Evolutionary conservation across 2,888 invertebrate species (phyloP).

Genomic region (Drosophila kuntzei): DNA sequence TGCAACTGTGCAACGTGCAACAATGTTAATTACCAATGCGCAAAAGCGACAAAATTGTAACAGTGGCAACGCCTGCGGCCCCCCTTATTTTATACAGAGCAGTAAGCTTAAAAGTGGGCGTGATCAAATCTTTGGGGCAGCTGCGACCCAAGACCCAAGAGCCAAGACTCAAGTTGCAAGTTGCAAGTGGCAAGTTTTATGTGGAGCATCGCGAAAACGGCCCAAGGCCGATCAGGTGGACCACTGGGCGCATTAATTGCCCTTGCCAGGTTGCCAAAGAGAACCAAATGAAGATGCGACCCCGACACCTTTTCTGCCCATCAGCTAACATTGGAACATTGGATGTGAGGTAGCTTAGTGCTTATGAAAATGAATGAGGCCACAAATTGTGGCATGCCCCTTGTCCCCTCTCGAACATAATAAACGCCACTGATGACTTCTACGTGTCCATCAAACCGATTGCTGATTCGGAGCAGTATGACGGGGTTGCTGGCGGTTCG

Average conservation of each 20-base stretch:
- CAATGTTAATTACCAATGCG: slow-evolving; percentile 65
- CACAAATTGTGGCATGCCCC: slow-evolving; percentile 45
- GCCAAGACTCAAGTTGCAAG: neutral
- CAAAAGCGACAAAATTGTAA: slow-evolving; percentile 75
- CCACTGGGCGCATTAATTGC: slow-evolving; percentile 60
- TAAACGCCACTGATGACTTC: slow-evolving; percentile 63
- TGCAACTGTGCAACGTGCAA: slow-evolving; percentile 38
- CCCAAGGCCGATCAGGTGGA: slow-evolving; percentile 74
- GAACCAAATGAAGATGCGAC: slow-evolving; percentile 21
- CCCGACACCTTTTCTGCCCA: neutral
- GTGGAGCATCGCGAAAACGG: slow-evolving; percentile 63
- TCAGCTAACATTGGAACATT: neutral
- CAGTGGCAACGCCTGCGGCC: slow-evolving; percentile 68
- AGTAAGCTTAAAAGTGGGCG: slow-evolving; percentile 26
- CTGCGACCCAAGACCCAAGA: slow-evolving; percentile 2
- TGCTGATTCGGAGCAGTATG: neutral
- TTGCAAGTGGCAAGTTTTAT: neutral
- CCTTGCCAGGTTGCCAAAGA: slow-evolving; percentile 1
- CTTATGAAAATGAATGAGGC: slow-evolving; percentile 63
- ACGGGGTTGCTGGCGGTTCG: neutral
- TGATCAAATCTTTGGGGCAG: slow-evolving; percentile 19
- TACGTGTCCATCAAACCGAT: slow-evolving; percentile 58
- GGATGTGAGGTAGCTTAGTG: slow-evolving; percentile 32
- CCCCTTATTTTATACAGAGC: slow-evolving; percentile 3
- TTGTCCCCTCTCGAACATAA: slow-evolving; percentile 30